Evolutionary conservation across 2,113 vertebrate species (phyloP).

Genomic region (Jacana jacana): DNA sequence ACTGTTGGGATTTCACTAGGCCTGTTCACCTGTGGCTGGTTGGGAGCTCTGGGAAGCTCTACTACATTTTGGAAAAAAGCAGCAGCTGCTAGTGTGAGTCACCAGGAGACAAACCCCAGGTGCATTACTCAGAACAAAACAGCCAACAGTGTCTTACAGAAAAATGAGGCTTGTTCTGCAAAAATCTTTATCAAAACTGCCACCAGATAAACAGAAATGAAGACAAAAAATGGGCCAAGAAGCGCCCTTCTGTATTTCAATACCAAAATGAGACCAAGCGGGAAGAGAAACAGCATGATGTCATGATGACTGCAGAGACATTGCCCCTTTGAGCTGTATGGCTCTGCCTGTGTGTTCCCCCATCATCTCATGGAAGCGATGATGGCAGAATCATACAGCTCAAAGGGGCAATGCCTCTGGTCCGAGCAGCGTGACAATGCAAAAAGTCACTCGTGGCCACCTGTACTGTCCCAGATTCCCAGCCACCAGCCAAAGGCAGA

Average conservation of each 20-base stretch:
- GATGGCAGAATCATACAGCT: background rate
- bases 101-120: background rate
- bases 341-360: no score
- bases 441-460: background rate
- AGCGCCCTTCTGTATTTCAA: background rate
- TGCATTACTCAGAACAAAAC: background rate
- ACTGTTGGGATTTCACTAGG: background rate
- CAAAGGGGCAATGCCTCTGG: background rate
- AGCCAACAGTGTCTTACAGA: background rate
- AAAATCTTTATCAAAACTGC: background rate
- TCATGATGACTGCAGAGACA: no score
- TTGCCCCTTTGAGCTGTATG: no score
- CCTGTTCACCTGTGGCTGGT: background rate
- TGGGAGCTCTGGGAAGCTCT: background rate
- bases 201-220: background rate
- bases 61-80: background rate
- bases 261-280: background rate
- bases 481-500: accelerated
- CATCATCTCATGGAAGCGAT: no score
- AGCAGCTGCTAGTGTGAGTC: background rate
- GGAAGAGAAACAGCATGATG: no score
- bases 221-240: background rate
- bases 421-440: background rate
- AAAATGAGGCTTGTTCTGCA: background rate
- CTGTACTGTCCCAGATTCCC: background rate